Base-by-base conservation (phyloP, 2,888 invertebrate genomes). In the Pecten maximus region DNA sequence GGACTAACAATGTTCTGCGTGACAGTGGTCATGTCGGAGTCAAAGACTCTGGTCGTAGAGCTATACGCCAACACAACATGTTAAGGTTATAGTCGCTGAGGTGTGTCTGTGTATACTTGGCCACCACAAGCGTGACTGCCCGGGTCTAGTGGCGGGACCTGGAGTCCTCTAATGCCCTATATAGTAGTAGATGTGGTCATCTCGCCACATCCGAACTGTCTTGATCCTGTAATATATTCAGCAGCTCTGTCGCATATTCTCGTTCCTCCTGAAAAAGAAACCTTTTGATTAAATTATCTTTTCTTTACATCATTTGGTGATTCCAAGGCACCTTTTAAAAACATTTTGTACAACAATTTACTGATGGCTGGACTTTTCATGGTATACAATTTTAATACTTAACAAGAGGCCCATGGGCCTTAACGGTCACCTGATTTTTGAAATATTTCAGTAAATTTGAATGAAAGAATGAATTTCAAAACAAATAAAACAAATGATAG, bases 181-280 rank as follows among this genome's bases (percentile, higher is more conserved):
- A 0, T 74, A 15, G 35, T 23, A 54, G 1, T 28, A 2, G 35
- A 74, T 35, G 87, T 88, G 44, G 88, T 91, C 91, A 92, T 93
- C 93, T 91, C 2, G 87, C 88, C 16, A 90, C 92, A 54, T 93
- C 93, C 39, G 88, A 50, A 40, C 48, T 90, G 87, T 90, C 90
- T 19, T 87, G 88, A 39, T 48, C 60, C 87, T 89, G 39, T 54
- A 94, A 88, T 40, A 94, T 40, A 10, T 92, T 90, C 44, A 95
- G 89, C 28, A 96, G 91, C 90, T 95, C 92, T 40, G 93, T 90
- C 54, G 95, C 95, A 92, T 95, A 95, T 50, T 95, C 93, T n/a
- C 91, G 91, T 90, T 96, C 95, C 91, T 96, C 96, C 94, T 95
- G 93, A 86, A 93, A 91, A 89, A 89, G 39, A 87, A 54, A 44